These are phyloP conservation scores for Plecotus auritus DNA, from an alignment of 2,113 vertebrate genomes.

Conservation along the genomic window DNA sequence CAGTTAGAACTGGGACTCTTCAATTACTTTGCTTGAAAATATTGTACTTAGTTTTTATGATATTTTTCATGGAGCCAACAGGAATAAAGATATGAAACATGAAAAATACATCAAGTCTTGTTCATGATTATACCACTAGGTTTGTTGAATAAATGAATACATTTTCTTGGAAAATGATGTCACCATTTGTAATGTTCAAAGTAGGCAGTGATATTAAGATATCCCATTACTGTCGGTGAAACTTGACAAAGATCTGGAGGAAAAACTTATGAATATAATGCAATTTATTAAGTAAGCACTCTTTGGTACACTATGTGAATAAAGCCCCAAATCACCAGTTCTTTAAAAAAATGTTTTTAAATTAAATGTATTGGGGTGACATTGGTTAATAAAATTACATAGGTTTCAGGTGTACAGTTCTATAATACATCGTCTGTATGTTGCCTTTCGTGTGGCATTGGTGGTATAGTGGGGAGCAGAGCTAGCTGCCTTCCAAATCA, in stretches of 20 bases:
- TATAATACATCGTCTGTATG: background rate
- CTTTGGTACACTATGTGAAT: background rate
- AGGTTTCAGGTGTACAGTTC: background rate
- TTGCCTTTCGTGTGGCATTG: background rate
- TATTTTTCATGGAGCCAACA: background rate
- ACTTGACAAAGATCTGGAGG: background rate
- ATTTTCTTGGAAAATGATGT: background rate
- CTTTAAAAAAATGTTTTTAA: background rate
- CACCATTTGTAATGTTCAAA: background rate
- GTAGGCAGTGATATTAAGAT: too few relatives aligned
- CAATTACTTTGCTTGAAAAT: background rate
- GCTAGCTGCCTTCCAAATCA: background rate
- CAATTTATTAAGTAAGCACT: background rate
- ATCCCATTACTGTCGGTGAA: background rate
- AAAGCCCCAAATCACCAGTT: background rate
- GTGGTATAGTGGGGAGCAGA: background rate
- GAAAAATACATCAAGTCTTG: background rate
- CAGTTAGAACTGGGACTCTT: background rate
- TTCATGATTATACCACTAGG: too few relatives aligned
- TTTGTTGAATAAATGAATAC: too few relatives aligned
- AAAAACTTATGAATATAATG: background rate
- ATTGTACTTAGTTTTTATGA: background rate
- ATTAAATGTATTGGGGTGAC: background rate
- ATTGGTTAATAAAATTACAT: background rate
- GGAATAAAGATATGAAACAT: background rate